Evolutionary conservation across 2,888 invertebrate genomes (phyloP).

Genomic region (Lottia scabra): DNA sequence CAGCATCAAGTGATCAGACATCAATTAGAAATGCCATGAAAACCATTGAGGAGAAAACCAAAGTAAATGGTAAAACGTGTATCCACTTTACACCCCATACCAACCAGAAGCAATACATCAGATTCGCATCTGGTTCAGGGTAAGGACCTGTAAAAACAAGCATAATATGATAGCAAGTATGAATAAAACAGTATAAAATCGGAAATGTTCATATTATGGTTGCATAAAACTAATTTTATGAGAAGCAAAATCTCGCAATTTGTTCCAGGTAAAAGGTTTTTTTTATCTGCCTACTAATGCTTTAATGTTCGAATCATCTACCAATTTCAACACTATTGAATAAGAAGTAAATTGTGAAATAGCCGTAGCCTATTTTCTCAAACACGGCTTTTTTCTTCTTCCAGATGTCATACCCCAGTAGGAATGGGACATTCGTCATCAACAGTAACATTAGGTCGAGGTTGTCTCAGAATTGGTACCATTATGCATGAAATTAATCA

Average conservation of each 20-base stretch:
- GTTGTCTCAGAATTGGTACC: slow-evolving; percentile 71
- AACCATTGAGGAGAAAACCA: slow-evolving; percentile 34
- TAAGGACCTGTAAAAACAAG: too few relatives aligned
- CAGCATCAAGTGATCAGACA: neutral
- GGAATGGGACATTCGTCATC: slow-evolving; percentile 80
- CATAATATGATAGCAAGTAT: too few relatives aligned
- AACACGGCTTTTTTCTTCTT: neutral
- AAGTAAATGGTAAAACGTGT: slow-evolving; percentile 73
- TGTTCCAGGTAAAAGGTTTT: too few relatives aligned
- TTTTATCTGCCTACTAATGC: too few relatives aligned
- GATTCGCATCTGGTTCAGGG: slow-evolving; percentile 11
- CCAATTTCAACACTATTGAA: too few relatives aligned
- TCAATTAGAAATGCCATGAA: slow-evolving; percentile 32
- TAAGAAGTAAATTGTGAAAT: too few relatives aligned
- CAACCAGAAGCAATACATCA: slow-evolving; percentile 74
- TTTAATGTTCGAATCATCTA: too few relatives aligned
- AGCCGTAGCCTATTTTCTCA: too few relatives aligned
- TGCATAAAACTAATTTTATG: too few relatives aligned
- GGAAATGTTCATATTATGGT: too few relatives aligned
- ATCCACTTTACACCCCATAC: slow-evolving; percentile 75
- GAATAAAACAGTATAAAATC: too few relatives aligned
- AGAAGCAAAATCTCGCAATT: too few relatives aligned
- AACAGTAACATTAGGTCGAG: slow-evolving; percentile 75
- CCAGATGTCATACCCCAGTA: slow-evolving; percentile 80
- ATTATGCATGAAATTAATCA: slow-evolving; percentile 82